Evolutionary conservation across 1,140 invertebrate genomes (phyloP).

Genomic region (Drosophila setifemur): DNA sequence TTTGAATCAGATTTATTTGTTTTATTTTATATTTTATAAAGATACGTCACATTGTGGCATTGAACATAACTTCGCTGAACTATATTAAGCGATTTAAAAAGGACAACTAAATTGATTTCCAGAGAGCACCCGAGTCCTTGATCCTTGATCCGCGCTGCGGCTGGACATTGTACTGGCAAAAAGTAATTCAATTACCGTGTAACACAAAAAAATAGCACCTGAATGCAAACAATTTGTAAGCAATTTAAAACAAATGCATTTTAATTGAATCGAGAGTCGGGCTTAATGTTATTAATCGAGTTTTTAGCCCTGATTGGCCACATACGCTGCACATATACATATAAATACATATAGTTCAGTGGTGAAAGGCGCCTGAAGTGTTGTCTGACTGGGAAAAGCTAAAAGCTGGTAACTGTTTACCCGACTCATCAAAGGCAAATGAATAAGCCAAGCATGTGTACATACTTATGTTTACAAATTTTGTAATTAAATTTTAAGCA

Average conservation of each 20-base stretch:
- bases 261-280: conserved; percentile 65
- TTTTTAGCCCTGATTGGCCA: conserved; percentile 32
- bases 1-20: conserved; percentile 1
- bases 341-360: no score
- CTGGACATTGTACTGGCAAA: conserved; percentile 40
- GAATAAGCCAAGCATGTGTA: not conserved
- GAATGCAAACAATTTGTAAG: conserved; percentile 55
- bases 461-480: conserved; percentile 53
- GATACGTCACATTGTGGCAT: not conserved
- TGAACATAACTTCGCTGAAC: not conserved
- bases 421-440: not conserved
- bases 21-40: not conserved
- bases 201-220: conserved; percentile 38
- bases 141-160: conserved; percentile 39
- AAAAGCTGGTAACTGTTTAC: conserved; percentile 5
- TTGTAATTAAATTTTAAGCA: conserved; percentile 73
- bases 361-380: not conserved
- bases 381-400: not conserved
- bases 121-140: conserved; percentile 23
- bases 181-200: conserved; percentile 65
- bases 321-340: no score
- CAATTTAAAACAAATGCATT: conserved; percentile 67
- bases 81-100: not conserved
- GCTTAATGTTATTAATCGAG: conserved; percentile 56
- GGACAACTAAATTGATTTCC: conserved; percentile 39